Base-by-base conservation (phyloP, 2,888 invertebrate species). In the Andrena bucephala region DNA sequence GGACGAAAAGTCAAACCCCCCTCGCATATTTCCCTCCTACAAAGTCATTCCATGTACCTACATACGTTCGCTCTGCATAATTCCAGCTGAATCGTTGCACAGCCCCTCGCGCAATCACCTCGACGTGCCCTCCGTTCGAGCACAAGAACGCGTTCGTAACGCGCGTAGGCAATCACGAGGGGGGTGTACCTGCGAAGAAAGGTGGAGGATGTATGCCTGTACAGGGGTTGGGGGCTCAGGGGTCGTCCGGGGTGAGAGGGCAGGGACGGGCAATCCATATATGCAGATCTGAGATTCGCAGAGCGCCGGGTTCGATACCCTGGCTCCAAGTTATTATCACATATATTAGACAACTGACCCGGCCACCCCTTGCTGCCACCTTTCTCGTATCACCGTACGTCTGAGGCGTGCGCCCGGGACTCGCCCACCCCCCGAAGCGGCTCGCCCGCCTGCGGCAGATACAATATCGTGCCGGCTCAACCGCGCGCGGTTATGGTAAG, bases 261-360 rank as follows among this genome's bases (percentile, higher is more conserved):
- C 63, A 65, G 50, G 36, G 60, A 7, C 13, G 29, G 59, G 90
- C 90, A 91, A 92, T 93, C 90, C 91, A 92, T 92, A 91, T 91
- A 93, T 92, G 93, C 91, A 92, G 92, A 93, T 93, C 90, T 77
- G 91, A 90, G 93, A 92, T 92, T 92, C 92, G 87, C 88, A 89
- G 89, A 88, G 90, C 89, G 89, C 81, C 90, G 89, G 91, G 84
- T 93, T 92, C 92, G 92, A 92, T 92, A 89, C 88, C 59, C 87
- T 84, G 88, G 89, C 83, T 83, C 86, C 69, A 92, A 93, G 93
- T 93, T 93, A 93, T 93, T 93, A 93, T 93, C 93, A 93, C 93
- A 92, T 92, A 92, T 92, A 93, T 92, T 93, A 93, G 92, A 92
- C 91, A 90, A 92, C 92, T 92, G 92, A 91, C 92, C 92, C 89